Percentiles rank a stretch among this genome's conserved stretches.
Conservation (phyloP, 2,888 invertebrate species). For the Eupithecia subumbrata region DNA sequence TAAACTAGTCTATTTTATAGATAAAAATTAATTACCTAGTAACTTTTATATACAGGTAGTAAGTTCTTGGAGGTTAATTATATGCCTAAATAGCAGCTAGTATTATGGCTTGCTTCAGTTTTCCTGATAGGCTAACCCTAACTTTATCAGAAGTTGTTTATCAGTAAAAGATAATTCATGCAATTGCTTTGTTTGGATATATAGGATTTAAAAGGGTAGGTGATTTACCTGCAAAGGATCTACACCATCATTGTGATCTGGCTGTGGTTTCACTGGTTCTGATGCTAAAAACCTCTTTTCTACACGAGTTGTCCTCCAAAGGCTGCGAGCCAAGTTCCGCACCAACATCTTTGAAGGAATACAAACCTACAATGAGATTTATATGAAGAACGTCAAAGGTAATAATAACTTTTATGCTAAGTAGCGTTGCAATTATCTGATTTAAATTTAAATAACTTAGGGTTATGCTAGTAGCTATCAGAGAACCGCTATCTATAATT, state of each 20-base stretch:
- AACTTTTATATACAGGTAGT: neutral
- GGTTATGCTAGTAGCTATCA: neutral
- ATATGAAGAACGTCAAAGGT: neutral
- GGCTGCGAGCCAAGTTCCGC: constrained; percentile 62
- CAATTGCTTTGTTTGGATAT: neutral
- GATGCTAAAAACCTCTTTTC: constrained; percentile 70
- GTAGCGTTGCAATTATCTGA: constrained; percentile 20
- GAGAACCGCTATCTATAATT: neutral
- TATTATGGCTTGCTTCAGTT: neutral
- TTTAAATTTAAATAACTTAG: constrained; percentile 16
- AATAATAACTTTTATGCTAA: neutral
- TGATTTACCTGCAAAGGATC: constrained; percentile 68
- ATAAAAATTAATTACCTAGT: neutral
- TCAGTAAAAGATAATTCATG: neutral
- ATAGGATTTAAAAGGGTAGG: neutral
- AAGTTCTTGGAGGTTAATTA: neutral
- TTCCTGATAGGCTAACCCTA: neutral
- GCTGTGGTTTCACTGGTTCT: constrained; percentile 65
- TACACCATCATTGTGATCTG: constrained; percentile 60
- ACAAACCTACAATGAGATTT: constrained; percentile 24
- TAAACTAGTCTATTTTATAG: neutral
- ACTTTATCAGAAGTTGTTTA: neutral
- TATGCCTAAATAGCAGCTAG: neutral
- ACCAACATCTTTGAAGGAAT: constrained; percentile 68
- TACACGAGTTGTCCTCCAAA: constrained; percentile 66